A percentile compares a stretch with the other conserved stretches of the same genome.
Evolutionary conservation across 2,113 vertebrate species (phyloP).

Genomic region (Circaetus gallicus): DNA sequence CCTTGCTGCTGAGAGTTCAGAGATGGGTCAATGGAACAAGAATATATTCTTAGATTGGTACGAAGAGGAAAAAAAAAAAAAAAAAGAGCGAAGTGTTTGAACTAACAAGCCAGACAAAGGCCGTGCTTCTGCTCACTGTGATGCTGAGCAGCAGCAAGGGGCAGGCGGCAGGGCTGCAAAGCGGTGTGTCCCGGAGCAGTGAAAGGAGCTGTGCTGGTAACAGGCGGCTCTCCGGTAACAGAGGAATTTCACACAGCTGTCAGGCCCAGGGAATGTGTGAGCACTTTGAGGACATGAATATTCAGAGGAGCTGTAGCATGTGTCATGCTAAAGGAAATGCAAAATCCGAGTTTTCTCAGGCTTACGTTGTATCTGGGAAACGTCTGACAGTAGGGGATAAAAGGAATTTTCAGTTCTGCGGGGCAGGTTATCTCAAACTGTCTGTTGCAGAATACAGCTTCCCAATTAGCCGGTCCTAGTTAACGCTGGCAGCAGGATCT

Average conservation of each 20-base stretch:
- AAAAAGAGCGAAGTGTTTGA: neutral
- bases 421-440: neutral
- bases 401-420: neutral
- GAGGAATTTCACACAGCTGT: neutral
- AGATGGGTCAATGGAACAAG: neutral
- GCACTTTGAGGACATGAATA: neutral
- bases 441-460: neutral
- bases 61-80: neutral
- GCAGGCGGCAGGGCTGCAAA: neutral
- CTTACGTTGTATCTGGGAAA: neutral
- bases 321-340: neutral
- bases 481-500: neutral
- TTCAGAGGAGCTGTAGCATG: neutral
- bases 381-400: neutral
- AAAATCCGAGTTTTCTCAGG: neutral
- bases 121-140: accelerated
- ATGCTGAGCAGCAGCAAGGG: neutral
- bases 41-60: neutral
- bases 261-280: neutral
- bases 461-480: neutral
- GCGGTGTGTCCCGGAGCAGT: accelerated
- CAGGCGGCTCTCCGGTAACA: neutral
- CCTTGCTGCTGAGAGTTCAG: neutral
- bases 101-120: neutral
- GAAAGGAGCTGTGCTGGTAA: neutral